Percentiles rank a stretch among this genome's conserved stretches.
These are phyloP conservation scores for Caligus rogercresseyi DNA, from an alignment of 1,140 invertebrate species.

Conservation along the genomic window DNA sequence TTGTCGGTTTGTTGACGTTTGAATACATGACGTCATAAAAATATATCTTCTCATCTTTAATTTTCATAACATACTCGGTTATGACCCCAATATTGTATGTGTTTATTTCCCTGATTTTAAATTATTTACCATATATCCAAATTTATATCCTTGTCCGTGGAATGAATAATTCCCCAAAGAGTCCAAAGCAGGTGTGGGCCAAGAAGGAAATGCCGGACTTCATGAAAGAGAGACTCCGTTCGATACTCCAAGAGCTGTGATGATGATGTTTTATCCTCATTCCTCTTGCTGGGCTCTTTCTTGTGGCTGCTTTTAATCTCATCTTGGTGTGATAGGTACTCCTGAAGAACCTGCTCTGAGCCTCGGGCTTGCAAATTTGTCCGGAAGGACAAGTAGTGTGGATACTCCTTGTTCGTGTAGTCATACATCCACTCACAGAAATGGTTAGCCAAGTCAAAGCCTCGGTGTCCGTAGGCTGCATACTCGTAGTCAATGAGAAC, in stretches of 20 bases:
- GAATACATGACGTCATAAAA: too few relatives aligned
- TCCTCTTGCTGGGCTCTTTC: not conserved
- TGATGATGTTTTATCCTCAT: slow-evolving; percentile 23
- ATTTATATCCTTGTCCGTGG: slow-evolving; percentile 70
- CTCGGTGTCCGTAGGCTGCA: slow-evolving; percentile 78
- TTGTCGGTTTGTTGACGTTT: too few relatives aligned
- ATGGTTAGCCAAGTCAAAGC: slow-evolving; percentile 89
- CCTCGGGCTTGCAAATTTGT: slow-evolving; percentile 50
- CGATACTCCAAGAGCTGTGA: slow-evolving; percentile 21
- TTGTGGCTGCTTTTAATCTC: slow-evolving; percentile 9
- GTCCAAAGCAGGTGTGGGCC: slow-evolving; percentile 85
- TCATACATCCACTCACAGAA: slow-evolving; percentile 88
- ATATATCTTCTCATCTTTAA: too few relatives aligned
- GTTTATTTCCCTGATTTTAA: too few relatives aligned
- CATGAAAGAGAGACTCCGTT: slow-evolving; percentile 40
- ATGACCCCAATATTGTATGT: too few relatives aligned
- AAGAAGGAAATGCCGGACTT: slow-evolving; percentile 61
- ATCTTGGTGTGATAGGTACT: slow-evolving; percentile 25
- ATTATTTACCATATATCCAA: slow-evolving; percentile 80
- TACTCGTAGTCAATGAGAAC: slow-evolving; percentile 78
- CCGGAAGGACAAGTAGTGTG: slow-evolving; percentile 50
- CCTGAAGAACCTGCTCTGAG: slow-evolving; percentile 24
- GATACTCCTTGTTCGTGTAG: slow-evolving; percentile 55
- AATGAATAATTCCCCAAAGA: slow-evolving; percentile 75
- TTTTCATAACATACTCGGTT: too few relatives aligned